Percentiles rank a stretch among this genome's conserved stretches.
Evolutionary conservation across 2,797 vertebrate species (phyloP).

Genomic region (Gymnodraco acuticeps): DNA sequence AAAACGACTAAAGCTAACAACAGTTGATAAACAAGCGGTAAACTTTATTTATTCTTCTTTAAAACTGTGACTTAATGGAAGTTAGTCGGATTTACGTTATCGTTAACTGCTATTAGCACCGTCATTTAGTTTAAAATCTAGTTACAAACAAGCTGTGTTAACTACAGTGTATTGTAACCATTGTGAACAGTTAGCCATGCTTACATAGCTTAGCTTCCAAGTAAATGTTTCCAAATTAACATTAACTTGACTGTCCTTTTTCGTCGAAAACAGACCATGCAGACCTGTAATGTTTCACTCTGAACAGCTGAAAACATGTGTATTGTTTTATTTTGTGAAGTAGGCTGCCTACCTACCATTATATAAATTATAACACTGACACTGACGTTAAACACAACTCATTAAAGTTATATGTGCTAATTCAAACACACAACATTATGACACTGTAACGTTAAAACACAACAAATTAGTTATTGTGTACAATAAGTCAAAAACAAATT

Average conservation of each 20-base stretch:
- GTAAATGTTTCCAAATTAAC: background rate
- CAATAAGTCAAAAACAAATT: too few species aligned
- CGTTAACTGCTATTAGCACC: background rate
- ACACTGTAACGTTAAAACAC: too few species aligned
- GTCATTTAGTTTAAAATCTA: too few species aligned
- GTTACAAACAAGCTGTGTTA: background rate
- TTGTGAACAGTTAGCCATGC: background rate
- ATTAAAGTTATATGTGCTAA: too few species aligned
- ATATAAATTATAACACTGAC: background rate
- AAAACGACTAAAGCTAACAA: background rate
- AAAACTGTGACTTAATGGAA: background rate
- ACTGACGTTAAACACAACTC: background rate
- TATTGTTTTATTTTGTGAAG: background rate
- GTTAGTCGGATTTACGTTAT: fast-evolving
- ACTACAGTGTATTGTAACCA: background rate
- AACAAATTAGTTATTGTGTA: too few species aligned
- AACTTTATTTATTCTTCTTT: background rate
- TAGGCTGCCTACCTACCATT: too few species aligned
- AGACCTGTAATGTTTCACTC: too few species aligned
- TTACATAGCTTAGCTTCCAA: background rate
- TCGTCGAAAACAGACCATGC: too few species aligned
- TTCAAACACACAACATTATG: too few species aligned
- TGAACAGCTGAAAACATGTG: background rate
- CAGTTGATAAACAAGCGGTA: constrained; percentile 29
- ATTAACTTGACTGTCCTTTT: too few species aligned